Base-by-base conservation (phyloP, 92 coral and sea anemone species). In the Epizoanthus illoricatus region DNA sequence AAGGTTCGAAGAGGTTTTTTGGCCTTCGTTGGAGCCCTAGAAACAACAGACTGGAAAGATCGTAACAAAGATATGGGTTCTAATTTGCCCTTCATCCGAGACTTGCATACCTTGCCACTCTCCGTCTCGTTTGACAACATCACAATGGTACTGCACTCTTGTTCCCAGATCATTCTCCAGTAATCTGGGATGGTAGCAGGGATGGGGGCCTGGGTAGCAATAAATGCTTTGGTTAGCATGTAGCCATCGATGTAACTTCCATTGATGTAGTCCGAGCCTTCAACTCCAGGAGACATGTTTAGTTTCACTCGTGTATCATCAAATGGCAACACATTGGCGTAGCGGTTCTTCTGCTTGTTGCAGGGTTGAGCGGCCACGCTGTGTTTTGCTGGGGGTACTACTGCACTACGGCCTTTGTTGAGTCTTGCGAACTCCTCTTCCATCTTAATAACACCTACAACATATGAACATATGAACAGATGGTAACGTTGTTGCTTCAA, bases 131-230 rank as follows among this genome's bases (percentile, higher is more conserved):
- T 91, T 6, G 98, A 94, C 64, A 94, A 63, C 98, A 94, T 94
- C 0, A 94, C 94, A 23, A 94, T 87, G 1, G 98, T 90, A 23
- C 85, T 63, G 41, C 92, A 88, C 58, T 88, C 92, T 74, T 94
- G 94, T 73, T 94, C 97, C 98, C 98, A 94, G 84, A 94, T 84
- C 98, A 92, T 94, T 47, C 98, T 86, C 98, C 98, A 94, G 60
- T 90, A 94, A 78, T 94, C 98, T 3, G 97, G 89, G 67, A 94
- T 90, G 2, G 97, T 94, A 82, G 92, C 98, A 16, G 98, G 98
- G 49, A 94, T 90, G 12, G 98, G 98, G 13, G 98, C 98, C 90
- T 94, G 98, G 67, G 98, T 94, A 11, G 98, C 98, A 83, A 94
- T 85, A 52, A 94, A 94, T 6, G 94, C 94, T 82, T 81, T 85